Conservation (phyloP, 2,797 vertebrate genomes). For the Tangara arthus region DNA sequence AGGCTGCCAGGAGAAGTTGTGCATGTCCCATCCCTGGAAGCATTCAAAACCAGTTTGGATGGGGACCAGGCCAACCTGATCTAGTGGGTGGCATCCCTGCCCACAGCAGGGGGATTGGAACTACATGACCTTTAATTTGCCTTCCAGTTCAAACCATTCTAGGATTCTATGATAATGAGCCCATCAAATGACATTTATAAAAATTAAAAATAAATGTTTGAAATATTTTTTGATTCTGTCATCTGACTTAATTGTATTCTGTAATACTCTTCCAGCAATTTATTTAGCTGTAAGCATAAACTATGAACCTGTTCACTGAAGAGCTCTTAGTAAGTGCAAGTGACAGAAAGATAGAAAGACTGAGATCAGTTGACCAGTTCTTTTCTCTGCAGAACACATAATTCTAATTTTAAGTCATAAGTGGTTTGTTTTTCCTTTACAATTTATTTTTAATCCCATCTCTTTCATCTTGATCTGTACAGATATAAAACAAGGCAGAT, state of each 20-base stretch:
- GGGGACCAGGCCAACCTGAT: background rate
- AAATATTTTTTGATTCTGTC: background rate
- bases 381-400: constrained; percentile 23
- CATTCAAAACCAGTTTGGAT: background rate
- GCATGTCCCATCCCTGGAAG: background rate
- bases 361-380: constrained; percentile 32
- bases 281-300: background rate
- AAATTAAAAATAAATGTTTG: background rate
- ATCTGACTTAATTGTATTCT: background rate
- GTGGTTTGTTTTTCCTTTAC: constrained; percentile 55
- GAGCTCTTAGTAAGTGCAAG: background rate
- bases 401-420: constrained; percentile 48
- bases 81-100: background rate
- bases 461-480: constrained; percentile 16
- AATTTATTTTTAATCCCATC: constrained; percentile 60
- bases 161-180: background rate
- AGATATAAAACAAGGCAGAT: constrained; percentile 34
- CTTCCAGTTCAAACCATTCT: background rate
- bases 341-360: constrained; percentile 15
- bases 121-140: background rate
- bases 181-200: background rate
- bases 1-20: background rate
- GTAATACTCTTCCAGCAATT: background rate
- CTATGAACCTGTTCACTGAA: background rate
- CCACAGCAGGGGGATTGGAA: rapidly evolving